Base-by-base conservation (phyloP, 2,113 vertebrate species). In the Gymnocephalus cernua region DNA sequence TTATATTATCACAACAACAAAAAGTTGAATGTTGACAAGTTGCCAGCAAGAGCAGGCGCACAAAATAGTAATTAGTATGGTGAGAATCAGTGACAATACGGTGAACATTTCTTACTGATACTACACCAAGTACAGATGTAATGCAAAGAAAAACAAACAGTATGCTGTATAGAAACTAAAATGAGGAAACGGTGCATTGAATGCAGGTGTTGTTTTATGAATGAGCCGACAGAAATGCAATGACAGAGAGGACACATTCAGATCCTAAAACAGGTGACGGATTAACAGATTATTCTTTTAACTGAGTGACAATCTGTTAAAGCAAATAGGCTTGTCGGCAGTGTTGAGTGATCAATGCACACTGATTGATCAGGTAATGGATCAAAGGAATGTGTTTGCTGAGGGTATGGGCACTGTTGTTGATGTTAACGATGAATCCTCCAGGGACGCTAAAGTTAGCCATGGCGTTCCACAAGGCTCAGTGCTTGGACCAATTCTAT, bases 341-440 rank as follows among this genome's bases (percentile, higher is more conserved):
- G 61, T 35, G 47, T 32, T 29, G 38, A 70, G n/a, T 61, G 64
- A 63, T 80, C 80, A 32, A 67, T 79, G 44, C 51, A 50, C 16
- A 27, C 35, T 45, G n/a, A 78, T 57, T 70, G 59, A 88, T 84
- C 53, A 70, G 27, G 44, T 58, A 68, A 80, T 32, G 10, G 53
- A 62, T 66, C 21, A 71, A 4, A 62, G 6, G n/a, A 74, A 35
- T 12, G 16, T 25, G 18, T 45, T 63, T 66, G 45, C n/a, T 25
- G 63, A 74, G 45, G 65, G 70, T 3, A 56, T 1, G 4, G 45
- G 23, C n/a, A 63, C 25, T 15, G 45, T 47, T 35, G 0, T 35
- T 35, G 32, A 3, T 6, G 6, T 35, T 35, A 35, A 35, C 32
- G 6, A 35, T 6, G 32, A 35, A 35, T 35, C 32, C 32, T 35